Conservation (phyloP, 2,797 vertebrate species). For the Neoniphon sammara region DNA sequence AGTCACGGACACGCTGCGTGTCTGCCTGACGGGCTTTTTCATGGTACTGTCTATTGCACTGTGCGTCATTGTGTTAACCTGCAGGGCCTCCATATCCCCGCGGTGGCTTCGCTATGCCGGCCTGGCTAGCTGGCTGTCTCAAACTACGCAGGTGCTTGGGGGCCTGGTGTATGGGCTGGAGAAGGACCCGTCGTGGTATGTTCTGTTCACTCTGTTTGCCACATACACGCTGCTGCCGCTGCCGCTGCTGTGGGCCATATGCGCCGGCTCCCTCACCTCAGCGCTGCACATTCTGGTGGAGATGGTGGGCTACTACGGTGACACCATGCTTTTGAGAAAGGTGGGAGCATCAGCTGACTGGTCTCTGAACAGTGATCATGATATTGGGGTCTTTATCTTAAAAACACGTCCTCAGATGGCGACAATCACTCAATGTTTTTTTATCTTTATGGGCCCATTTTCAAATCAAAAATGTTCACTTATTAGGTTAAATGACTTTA, state of each 20-base stretch:
- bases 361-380: no score
- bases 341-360: slow-evolving; percentile 52
- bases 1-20: slow-evolving; percentile 58
- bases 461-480: neutral
- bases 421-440: no score
- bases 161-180: slow-evolving; percentile 82
- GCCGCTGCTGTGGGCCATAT: slow-evolving; percentile 85
- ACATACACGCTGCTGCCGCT: slow-evolving; percentile 86
- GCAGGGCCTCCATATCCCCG: slow-evolving; percentile 78
- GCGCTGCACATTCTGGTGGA: slow-evolving; percentile 79
- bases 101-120: slow-evolving; percentile 81
- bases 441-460: neutral
- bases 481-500: neutral
- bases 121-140: slow-evolving; percentile 82
- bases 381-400: no score
- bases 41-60: slow-evolving; percentile 73
- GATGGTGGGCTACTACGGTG: slow-evolving; percentile 64
- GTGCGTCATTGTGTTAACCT: slow-evolving; percentile 77
- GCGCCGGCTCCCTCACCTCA: slow-evolving; percentile 80
- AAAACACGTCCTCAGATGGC: no score
- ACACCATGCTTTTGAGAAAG: slow-evolving; percentile 76
- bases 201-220: slow-evolving; percentile 84
- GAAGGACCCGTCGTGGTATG: slow-evolving; percentile 83
- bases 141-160: slow-evolving; percentile 81
- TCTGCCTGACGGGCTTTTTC: slow-evolving; percentile 78